A percentile compares a stretch with the other conserved stretches of the same genome.
phyloP scores from a whole-genome alignment of 2,797 vertebrate species.

The Cynopterus sphinx region DNA sequence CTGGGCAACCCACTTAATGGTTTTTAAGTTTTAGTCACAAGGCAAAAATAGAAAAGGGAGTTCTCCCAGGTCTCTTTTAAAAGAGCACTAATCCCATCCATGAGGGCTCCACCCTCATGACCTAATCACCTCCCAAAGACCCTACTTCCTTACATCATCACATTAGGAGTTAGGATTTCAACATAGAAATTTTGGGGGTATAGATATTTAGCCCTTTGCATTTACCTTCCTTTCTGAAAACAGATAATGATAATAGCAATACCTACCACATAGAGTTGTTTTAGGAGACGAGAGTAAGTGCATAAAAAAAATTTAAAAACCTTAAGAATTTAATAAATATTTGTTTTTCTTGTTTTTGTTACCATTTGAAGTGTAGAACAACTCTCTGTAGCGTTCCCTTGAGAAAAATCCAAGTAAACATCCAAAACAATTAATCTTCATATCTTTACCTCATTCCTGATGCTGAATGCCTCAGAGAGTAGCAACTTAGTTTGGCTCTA shows the following conservation, averaged over 20 bases:
- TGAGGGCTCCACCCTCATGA: background rate
- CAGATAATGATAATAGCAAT: background rate
- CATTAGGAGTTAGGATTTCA: background rate
- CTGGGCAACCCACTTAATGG: background rate
- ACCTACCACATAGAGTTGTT: background rate
- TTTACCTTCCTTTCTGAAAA: background rate
- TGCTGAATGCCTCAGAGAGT: background rate
- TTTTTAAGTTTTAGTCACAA: background rate
- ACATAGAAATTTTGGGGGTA: background rate
- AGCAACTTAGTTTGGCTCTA: background rate
- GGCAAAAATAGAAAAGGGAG: background rate
- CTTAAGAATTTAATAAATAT: conserved; percentile 22
- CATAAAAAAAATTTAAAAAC: background rate
- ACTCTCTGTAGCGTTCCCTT: background rate
- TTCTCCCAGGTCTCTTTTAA: background rate
- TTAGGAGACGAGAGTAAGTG: background rate
- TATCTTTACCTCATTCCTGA: background rate
- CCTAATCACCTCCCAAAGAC: background rate
- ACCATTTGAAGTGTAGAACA: conserved; percentile 18
- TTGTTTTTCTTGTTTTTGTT: background rate
- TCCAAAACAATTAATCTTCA: background rate
- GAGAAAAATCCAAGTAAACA: conserved; percentile 19
- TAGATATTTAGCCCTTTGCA: background rate
- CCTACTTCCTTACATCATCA: background rate
- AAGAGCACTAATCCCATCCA: background rate